Base-by-base conservation (phyloP, 2,113 vertebrate species). In the Myotis davidii region DNA sequence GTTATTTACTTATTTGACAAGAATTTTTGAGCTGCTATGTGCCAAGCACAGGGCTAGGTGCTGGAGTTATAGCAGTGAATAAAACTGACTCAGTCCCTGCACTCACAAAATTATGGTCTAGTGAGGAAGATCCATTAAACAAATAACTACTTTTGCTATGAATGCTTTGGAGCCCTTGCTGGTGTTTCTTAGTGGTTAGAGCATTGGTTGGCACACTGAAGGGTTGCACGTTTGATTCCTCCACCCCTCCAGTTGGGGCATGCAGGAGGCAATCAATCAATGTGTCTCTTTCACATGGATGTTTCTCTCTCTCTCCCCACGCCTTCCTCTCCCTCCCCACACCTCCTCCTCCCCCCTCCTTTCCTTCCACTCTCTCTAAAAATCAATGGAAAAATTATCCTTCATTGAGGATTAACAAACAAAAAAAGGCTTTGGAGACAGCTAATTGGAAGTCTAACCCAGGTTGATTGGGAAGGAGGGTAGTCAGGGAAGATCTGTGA, bases 91-190 rank as follows among this genome's bases (percentile, higher is more conserved):
- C 17, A 64, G 76, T 20, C 13, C 61, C 82, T 78, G 45, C 52
- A 39, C 37, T 81, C 23, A 9, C 6, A 6, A 2, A 27, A 29
- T 76, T 89, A n/a, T 11, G 32, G 54, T 76, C 82, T 76, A 45
- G 39, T 85, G 54, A 76, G 27, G 45, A 76, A 81, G 77, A 64
- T 45, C 65, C 70, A 50, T 29, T 94, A 85, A 96, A 84, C 14
- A 78, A 13, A 27, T 59, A 85, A 70, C 77, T 77, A 61, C 18
- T 76, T 7, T n/a, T 56, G 77, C n/a, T 39, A 0, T 65, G 27
- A 79, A 20, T 82, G 42, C 90, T 72, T 37, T 72, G 59, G 27
- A 81, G 78, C 54, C 54, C 54, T 56, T 21, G 21, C 54, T 56
- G 54, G 54, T 21, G 54, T 56, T 56, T 56, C 54, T 56, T 21